A percentile compares a stretch with the other conserved stretches of the same genome.
phyloP scores from a whole-genome alignment of 2,113 vertebrate species.

The Indri indri region DNA sequence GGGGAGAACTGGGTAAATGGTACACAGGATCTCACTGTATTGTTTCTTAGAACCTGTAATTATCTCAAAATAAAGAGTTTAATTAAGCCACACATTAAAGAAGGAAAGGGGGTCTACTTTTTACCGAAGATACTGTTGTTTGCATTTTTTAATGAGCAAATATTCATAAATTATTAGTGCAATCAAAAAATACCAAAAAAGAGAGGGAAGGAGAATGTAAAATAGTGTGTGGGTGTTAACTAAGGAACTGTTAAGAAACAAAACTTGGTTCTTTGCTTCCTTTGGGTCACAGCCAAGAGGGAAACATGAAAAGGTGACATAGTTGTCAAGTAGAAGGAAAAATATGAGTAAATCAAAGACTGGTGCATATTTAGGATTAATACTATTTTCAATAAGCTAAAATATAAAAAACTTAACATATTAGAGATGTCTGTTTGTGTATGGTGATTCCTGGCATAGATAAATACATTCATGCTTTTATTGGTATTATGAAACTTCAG shows the following conservation, averaged over 20 bases:
- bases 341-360: neutral
- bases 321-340: neutral
- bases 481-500: neutral
- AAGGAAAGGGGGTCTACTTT: neutral
- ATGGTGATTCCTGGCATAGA: neutral
- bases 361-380: neutral
- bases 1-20: neutral
- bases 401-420: neutral
- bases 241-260: neutral
- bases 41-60: neutral
- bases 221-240: neutral
- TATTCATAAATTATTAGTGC: neutral
- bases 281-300: neutral
- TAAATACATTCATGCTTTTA: neutral
- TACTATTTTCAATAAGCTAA: neutral
- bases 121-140: neutral
- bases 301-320: neutral
- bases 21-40: neutral
- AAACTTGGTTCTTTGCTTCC: neutral
- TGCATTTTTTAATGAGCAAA: neutral
- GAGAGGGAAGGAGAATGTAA: neutral
- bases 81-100: neutral
- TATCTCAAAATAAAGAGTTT: neutral
- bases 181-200: neutral
- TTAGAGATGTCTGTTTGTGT: neutral